These are phyloP conservation scores for Antrozous pallidus DNA, from an alignment of 2,797 vertebrate genomes.

Conservation along the genomic window DNA sequence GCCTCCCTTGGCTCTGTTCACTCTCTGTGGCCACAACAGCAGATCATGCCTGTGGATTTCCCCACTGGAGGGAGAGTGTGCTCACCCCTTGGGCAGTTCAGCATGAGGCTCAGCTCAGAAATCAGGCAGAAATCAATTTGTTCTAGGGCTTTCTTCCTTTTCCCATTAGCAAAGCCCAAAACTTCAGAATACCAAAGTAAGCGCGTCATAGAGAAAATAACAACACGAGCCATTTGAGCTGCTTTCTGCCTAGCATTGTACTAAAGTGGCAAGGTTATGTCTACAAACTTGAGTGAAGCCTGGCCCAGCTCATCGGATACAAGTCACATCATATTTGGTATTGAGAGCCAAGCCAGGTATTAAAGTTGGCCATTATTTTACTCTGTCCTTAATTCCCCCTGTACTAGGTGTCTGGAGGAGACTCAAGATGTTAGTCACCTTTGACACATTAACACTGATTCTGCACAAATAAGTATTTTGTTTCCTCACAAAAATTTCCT, in stretches of 20 bases:
- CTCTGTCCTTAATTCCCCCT: neutral
- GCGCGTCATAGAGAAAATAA: neutral
- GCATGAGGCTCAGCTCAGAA: neutral
- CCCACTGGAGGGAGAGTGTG: too few relatives aligned
- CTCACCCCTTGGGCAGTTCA: neutral
- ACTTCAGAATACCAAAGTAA: neutral
- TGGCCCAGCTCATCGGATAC: neutral
- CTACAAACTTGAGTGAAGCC: neutral
- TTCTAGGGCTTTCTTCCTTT: neutral
- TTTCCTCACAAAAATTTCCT: conserved; percentile 39
- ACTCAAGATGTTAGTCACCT: conserved; percentile 36
- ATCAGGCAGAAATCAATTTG: neutral
- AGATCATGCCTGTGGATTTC: neutral
- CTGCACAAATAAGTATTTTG: conserved; percentile 47
- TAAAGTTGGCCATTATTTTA: neutral
- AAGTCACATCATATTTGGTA: neutral
- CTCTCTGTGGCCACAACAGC: neutral
- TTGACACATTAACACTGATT: conserved; percentile 48
- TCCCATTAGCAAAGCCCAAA: neutral
- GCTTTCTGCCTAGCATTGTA: neutral
- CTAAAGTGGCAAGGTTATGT: neutral
- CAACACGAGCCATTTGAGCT: neutral
- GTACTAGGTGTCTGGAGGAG: neutral
- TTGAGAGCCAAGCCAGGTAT: neutral
- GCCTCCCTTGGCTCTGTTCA: neutral